Evolutionary conservation across 2,113 vertebrate species (phyloP).

Genomic region (Penelope pileata): DNA sequence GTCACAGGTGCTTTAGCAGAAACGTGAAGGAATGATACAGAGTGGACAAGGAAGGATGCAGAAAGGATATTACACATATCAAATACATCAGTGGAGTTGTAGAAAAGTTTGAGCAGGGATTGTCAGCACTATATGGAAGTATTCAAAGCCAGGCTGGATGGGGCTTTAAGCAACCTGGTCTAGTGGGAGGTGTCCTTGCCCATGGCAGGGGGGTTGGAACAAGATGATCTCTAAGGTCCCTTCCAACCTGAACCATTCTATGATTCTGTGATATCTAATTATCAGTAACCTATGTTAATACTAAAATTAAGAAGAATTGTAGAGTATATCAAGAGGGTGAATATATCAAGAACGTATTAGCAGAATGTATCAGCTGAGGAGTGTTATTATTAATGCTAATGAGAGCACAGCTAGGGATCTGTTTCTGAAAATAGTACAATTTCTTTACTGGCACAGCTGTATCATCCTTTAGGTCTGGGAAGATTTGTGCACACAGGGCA

Average conservation of each 20-base stretch:
- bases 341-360: background rate
- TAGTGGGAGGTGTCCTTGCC: too few relatives aligned
- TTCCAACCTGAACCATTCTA: too few relatives aligned
- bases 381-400: background rate
- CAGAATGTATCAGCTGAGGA: too few relatives aligned
- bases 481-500: background rate
- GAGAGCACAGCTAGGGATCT: background rate
- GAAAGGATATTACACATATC: background rate
- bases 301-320: background rate
- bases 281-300: background rate
- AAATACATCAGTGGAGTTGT: background rate
- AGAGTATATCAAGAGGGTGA: background rate
- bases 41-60: background rate
- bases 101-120: background rate
- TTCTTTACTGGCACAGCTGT: background rate
- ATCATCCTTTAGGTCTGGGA: background rate
- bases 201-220: too few relatives aligned
- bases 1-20: background rate
- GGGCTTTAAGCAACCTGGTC: too few relatives aligned
- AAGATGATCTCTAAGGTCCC: too few relatives aligned
- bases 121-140: background rate
- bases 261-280: too few relatives aligned
- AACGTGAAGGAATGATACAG: background rate
- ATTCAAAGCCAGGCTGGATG: too few relatives aligned
- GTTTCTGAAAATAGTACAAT: background rate